Conservation (phyloP, 2,113 vertebrate species). For the Sphyrna mokarran region DNA sequence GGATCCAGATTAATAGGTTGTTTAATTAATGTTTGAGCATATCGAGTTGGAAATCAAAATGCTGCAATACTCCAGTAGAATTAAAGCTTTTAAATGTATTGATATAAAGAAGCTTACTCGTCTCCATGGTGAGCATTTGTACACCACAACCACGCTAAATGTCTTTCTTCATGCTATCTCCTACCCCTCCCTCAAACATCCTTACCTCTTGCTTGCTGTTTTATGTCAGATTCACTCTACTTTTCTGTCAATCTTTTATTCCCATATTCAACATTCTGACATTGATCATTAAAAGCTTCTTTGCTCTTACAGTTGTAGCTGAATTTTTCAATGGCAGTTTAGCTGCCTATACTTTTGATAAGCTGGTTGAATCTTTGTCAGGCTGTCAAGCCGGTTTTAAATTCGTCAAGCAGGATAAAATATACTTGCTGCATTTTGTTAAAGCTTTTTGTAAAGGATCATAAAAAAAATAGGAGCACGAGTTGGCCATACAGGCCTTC, state of each 20-base stretch:
- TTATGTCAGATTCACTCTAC: constrained; percentile 6
- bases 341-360: constrained; percentile 27
- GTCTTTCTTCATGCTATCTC: not conserved
- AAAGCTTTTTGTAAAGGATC: not conserved
- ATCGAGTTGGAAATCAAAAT: not conserved
- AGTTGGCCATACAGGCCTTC: not conserved
- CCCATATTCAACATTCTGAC: constrained; percentile 6
- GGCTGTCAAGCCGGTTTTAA: constrained; percentile 15
- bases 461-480: not conserved
- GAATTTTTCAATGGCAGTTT: constrained; percentile 22
- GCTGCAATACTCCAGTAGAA: not conserved
- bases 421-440: constrained; percentile 16
- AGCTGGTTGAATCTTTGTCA: constrained; percentile 30
- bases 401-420: not conserved
- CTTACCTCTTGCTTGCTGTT: constrained; percentile 7
- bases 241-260: constrained; percentile 15
- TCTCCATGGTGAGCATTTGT: not conserved
- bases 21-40: constrained; percentile 2
- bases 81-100: constrained; percentile 17
- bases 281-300: constrained; percentile 25
- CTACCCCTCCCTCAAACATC: not conserved
- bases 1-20: not conserved
- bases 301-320: constrained; percentile 7
- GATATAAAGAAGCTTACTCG: not conserved
- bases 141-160: not conserved